A percentile compares a stretch with the other conserved stretches of the same genome.
Conservation (phyloP, 2,113 vertebrate genomes). For the Brachyhypopomus occidentalis region DNA sequence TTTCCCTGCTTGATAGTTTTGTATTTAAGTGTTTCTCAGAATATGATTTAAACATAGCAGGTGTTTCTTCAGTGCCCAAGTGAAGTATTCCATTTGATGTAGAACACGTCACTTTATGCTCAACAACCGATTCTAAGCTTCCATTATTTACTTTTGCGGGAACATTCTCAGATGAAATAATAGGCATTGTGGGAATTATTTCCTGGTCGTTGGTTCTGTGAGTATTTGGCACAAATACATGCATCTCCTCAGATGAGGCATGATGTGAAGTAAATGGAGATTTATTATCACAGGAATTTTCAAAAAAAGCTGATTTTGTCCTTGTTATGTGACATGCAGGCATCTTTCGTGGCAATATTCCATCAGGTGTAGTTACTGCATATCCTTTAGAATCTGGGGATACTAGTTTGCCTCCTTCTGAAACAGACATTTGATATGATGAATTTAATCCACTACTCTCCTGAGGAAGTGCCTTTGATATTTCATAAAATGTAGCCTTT, state of each 20-base stretch:
- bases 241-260: constrained; percentile 52
- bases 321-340: constrained; percentile 53
- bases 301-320: constrained; percentile 61
- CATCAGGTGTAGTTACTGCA: constrained; percentile 26
- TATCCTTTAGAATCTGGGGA: constrained; percentile 40
- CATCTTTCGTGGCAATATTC: constrained; percentile 56
- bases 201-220: constrained; percentile 14
- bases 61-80: not conserved
- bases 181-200: constrained; percentile 22
- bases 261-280: constrained; percentile 62
- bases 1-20: constrained; percentile 21
- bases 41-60: constrained; percentile 32
- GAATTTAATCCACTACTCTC: constrained; percentile 53
- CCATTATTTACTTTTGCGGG: constrained; percentile 26
- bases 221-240: not conserved
- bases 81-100: constrained; percentile 44
- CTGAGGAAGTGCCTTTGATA: constrained; percentile 65
- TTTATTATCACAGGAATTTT: constrained; percentile 66
- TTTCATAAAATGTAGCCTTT: constrained; percentile 70
- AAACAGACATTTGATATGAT: constrained; percentile 45
- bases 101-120: constrained; percentile 28
- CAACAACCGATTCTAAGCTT: constrained; percentile 35
- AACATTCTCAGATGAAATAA: not conserved
- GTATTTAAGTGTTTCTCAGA: constrained; percentile 46
- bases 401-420: constrained; percentile 41